Evolutionary conservation across 1,140 invertebrate species (phyloP), one percentile per base, ranked within the genome.

Genomic region (Polyergus mexicanus): DNA sequence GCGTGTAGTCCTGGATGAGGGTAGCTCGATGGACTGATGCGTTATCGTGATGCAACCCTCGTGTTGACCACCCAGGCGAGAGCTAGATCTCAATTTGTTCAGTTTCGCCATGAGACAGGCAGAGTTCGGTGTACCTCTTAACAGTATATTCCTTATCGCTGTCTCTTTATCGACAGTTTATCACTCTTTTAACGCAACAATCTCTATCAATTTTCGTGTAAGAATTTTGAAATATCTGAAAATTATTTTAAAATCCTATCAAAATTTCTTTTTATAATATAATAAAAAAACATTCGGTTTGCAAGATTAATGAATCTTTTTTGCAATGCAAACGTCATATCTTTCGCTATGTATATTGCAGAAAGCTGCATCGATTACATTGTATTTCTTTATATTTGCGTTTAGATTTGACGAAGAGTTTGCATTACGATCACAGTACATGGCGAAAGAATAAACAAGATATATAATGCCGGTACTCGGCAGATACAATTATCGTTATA

Each of bases 401-500:
- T 35, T 19, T 44, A 28, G 35, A 38, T 60, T n/a, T 51, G 65
- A 69, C 35, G 7, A 58, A 2, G 6, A 1, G 7, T 54, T 32
- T 4, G 3, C 44, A 8, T 69, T 41, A 77, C 28, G 44, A 54
- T 68, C 11, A 71, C 16, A 60, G 7, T 68, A 54, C 56, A 84
- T 66, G 56, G 32, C 28, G 19, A 44, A 88, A 88, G 90, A 93
- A 94, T 95, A 95, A 95, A 94, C 90, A 92, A 94, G 92, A 94
- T 94, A 91, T 94, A 93, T 86, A 84, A 84, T 41, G 47, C 16
- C 75, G 85, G 84, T 92, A 93, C 93, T 94, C 91, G 86, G 92
- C 93, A 93, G 92, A 93, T 93, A 93, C 93, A 94, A 95, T 95
- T 95, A 95, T 95, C 93, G 92, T 94, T 94, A 94, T 93, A 94